Conservation (phyloP, 2,797 vertebrate genomes). For the Brachymystax lenok region DNA sequence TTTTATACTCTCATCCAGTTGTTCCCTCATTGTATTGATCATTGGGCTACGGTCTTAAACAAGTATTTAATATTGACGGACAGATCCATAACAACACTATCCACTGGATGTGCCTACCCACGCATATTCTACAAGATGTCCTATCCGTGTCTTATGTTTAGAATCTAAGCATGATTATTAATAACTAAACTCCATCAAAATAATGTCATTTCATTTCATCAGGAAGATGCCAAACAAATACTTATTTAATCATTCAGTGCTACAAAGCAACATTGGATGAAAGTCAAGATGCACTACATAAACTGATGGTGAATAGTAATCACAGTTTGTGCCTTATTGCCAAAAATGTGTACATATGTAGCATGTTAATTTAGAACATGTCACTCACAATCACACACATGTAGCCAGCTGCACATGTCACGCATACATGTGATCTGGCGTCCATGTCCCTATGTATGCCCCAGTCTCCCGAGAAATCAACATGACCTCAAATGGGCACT, state of each 20-base stretch:
- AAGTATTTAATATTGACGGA: constrained; percentile 13
- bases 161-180: not conserved
- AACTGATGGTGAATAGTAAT: not conserved
- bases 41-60: constrained; percentile 23
- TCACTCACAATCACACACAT: constrained; percentile 52
- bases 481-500: constrained; percentile 62
- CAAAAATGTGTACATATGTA: constrained; percentile 37
- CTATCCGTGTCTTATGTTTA: not conserved
- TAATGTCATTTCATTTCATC: too few species aligned
- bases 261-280: not conserved
- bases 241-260: not conserved
- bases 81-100: constrained; percentile 20
- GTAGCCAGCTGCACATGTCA: constrained; percentile 49
- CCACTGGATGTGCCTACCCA: not conserved
- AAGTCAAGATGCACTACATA: not conserved
- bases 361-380: constrained; percentile 60
- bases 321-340: constrained; percentile 4
- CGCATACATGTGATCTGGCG: constrained; percentile 53
- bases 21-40: constrained; percentile 29
- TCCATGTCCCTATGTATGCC: constrained; percentile 58
- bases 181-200: not conserved
- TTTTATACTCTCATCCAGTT: constrained; percentile 29
- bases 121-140: not conserved
- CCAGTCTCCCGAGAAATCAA: constrained; percentile 73
- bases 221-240: not conserved